Evolutionary conservation across 2,888 invertebrate species (phyloP).

Genomic region (Brachycybe producta): DNA sequence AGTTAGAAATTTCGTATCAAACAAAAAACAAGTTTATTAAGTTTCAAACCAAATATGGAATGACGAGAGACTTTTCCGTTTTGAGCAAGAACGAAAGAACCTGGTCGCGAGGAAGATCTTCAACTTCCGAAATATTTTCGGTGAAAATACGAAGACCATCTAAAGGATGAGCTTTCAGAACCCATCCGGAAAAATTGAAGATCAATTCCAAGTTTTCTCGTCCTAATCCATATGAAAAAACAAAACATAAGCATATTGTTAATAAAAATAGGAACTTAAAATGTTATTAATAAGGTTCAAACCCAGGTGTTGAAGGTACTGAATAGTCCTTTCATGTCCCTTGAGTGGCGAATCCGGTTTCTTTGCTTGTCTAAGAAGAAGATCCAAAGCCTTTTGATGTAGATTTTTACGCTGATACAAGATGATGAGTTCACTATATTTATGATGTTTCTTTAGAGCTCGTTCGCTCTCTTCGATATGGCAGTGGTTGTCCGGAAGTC

Average conservation of each 20-base stretch:
- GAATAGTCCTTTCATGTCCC: constrained; percentile 70
- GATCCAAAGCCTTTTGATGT: constrained; percentile 78
- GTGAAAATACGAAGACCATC: constrained; percentile 83
- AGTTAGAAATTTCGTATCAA: background rate
- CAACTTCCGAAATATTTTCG: constrained; percentile 71
- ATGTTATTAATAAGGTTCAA: constrained; percentile 25
- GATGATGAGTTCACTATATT: constrained; percentile 85
- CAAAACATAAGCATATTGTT: background rate
- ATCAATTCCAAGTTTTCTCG: constrained; percentile 70
- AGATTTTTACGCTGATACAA: constrained; percentile 88
- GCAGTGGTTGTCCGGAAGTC: constrained; percentile 71
- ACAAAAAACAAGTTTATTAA: background rate
- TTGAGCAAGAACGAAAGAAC: constrained; percentile 78
- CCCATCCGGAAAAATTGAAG: constrained; percentile 88
- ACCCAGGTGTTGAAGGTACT: constrained; percentile 82
- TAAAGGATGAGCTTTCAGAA: constrained; percentile 68
- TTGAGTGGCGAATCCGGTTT: constrained; percentile 39
- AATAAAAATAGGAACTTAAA: background rate
- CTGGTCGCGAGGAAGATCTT: constrained; percentile 71
- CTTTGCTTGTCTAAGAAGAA: constrained; percentile 54
- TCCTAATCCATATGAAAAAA: constrained; percentile 37
- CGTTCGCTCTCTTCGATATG: constrained; percentile 87
- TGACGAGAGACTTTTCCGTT: constrained; percentile 63
- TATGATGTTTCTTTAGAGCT: constrained; percentile 70
- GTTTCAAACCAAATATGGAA: constrained; percentile 60